These are phyloP conservation scores for Congeria kusceri DNA, from an alignment of 2,888 invertebrate species.

Conservation along the genomic window DNA sequence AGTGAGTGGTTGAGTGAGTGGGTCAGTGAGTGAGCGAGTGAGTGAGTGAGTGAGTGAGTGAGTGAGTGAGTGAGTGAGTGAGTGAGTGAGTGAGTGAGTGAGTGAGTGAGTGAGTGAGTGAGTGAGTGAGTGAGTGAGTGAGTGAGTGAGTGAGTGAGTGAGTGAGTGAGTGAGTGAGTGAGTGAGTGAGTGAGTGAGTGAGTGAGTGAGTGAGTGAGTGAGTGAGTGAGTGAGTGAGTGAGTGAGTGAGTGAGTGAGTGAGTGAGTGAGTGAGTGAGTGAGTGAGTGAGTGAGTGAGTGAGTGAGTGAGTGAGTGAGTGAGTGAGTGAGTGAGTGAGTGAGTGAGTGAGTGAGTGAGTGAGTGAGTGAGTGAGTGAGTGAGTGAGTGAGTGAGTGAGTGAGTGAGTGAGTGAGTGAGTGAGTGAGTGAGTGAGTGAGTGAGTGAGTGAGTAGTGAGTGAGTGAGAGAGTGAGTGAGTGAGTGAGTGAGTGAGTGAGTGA, in stretches of 20 bases:
- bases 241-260: slow-evolving; percentile 17
- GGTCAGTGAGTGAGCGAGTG: slow-evolving; percentile 7
- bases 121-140: slow-evolving; percentile 22
- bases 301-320: slow-evolving; percentile 22
- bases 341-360: slow-evolving; percentile 20
- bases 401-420: slow-evolving; percentile 6
- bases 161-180: slow-evolving; percentile 20
- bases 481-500: slow-evolving; percentile 11
- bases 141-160: slow-evolving; percentile 22
- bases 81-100: slow-evolving; percentile 17
- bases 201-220: slow-evolving; percentile 19
- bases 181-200: slow-evolving; percentile 22
- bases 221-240: slow-evolving; percentile 10
- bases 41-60: slow-evolving; percentile 11
- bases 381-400: slow-evolving; percentile 20
- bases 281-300: slow-evolving; percentile 22
- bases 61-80: slow-evolving; percentile 12
- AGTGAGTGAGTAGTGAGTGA: slow-evolving; percentile 13
- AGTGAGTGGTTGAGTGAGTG: slow-evolving; percentile 15
- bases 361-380: slow-evolving; percentile 20
- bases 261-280: slow-evolving; percentile 22
- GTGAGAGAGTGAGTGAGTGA: slow-evolving; percentile 9
- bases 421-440: slow-evolving; percentile 7
- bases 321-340: slow-evolving; percentile 22
- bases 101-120: slow-evolving; percentile 22